Conservation (phyloP, 2,888 invertebrate genomes). For the Electrophaes corylata region DNA sequence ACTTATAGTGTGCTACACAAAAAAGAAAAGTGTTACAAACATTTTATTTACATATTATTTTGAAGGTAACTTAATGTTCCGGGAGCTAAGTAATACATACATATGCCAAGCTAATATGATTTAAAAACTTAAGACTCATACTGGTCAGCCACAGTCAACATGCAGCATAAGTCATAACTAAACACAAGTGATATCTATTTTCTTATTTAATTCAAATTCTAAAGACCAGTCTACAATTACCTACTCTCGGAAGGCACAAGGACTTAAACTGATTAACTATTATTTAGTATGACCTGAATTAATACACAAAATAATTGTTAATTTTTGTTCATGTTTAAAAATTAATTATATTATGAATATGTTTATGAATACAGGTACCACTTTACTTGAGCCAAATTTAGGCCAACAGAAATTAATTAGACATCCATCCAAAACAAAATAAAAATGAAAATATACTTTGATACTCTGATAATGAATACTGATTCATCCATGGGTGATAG, state of each 20-base stretch:
- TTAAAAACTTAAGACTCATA: neutral
- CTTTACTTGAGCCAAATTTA: slow-evolving; percentile 4
- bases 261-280: slow-evolving; percentile 28
- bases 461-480: neutral
- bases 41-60: neutral
- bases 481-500: slow-evolving; percentile 16
- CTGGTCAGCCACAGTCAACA: neutral
- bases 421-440: neutral
- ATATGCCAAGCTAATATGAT: neutral
- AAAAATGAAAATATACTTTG: neutral
- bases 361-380: slow-evolving; percentile 5
- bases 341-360: slow-evolving; percentile 13
- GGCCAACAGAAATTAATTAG: slow-evolving; percentile 8
- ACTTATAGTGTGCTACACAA: slow-evolving; percentile 8
- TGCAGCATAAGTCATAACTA: slow-evolving; percentile 1
- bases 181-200: slow-evolving; percentile 13
- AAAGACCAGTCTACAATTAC: slow-evolving; percentile 22
- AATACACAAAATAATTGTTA: slow-evolving; percentile 3
- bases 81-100: neutral
- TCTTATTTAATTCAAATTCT: slow-evolving; percentile 11
- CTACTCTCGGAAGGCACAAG: slow-evolving; percentile 46
- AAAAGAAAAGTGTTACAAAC: slow-evolving; percentile 1
- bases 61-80: slow-evolving; percentile 16
- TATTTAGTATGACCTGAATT: slow-evolving; percentile 10
- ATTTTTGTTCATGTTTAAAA: slow-evolving; percentile 2